Conservation (phyloP, 1,140 invertebrate genomes). For the Drosophila nigrodunni region DNA sequence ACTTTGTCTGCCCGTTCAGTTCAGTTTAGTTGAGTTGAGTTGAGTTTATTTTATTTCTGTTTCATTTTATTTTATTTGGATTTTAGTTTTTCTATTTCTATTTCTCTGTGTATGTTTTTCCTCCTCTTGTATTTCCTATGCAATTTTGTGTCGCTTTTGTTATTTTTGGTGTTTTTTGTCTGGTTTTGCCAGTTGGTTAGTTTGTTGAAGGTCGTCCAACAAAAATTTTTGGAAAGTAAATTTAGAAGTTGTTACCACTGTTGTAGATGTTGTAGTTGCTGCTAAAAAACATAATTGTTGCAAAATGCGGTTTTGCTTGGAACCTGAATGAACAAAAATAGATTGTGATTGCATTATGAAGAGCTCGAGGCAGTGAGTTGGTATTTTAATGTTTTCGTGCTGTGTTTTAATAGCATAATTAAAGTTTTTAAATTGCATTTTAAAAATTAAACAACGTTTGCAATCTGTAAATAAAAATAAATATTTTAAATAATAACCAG, state of each 20-base stretch:
- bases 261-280: slow-evolving; percentile 49
- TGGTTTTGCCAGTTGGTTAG: slow-evolving; percentile 56
- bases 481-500: too few relatives aligned
- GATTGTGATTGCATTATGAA: slow-evolving; percentile 44
- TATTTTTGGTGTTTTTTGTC: slow-evolving; percentile 40
- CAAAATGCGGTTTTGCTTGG: slow-evolving; percentile 60
- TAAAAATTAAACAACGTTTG: not conserved
- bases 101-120: slow-evolving; percentile 19
- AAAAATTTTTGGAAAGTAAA: slow-evolving; percentile 75
- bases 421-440: not conserved
- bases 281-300: slow-evolving; percentile 69
- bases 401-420: not conserved
- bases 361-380: slow-evolving; percentile 12
- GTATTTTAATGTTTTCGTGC: slow-evolving; percentile 4
- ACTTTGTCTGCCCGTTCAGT: slow-evolving; percentile 62
- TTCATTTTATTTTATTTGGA: slow-evolving; percentile 28
- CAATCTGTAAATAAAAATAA: too few relatives aligned
- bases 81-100: slow-evolving; percentile 28
- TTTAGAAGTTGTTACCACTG: slow-evolving; percentile 63
- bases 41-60: slow-evolving; percentile 52
- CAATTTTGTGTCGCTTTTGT: slow-evolving; percentile 52
- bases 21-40: slow-evolving; percentile 8
- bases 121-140: slow-evolving; percentile 58
- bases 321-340: slow-evolving; percentile 34
- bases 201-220: slow-evolving; percentile 66